These are phyloP conservation scores for Aphyosemion australe DNA, from an alignment of 2,113 vertebrate species.

Conservation along the genomic window DNA sequence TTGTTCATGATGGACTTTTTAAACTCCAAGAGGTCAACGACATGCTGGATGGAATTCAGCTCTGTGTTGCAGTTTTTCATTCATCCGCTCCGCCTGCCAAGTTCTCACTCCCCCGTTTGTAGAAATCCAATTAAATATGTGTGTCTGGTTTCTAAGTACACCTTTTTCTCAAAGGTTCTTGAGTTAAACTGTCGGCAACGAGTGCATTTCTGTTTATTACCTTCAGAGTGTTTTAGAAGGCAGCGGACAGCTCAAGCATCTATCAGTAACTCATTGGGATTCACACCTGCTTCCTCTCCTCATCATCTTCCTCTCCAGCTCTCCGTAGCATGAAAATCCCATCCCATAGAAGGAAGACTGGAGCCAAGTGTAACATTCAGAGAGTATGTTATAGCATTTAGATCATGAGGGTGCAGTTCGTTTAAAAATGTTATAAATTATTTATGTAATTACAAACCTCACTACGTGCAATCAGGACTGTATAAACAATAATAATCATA, in stretches of 20 bases:
- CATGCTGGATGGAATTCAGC: conserved; percentile 10
- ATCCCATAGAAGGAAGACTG: conserved; percentile 40
- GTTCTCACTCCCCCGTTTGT: conserved; percentile 35
- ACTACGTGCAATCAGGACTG: no score
- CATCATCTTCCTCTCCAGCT: conserved; percentile 21
- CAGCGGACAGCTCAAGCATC: conserved; percentile 29
- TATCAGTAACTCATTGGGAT: conserved; percentile 56
- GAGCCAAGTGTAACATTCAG: conserved; percentile 41
- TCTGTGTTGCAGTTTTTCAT: conserved; percentile 2
- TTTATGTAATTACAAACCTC: background rate
- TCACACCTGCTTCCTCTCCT: conserved; percentile 32
- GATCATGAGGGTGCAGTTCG: conserved; percentile 21
- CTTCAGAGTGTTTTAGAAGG: conserved; percentile 10
- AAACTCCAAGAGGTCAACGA: conserved; percentile 27
- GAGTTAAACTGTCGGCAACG: background rate
- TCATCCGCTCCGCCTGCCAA: conserved; percentile 7
- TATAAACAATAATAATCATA: no score
- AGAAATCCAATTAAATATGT: conserved; percentile 13
- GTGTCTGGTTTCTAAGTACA: conserved; percentile 5
- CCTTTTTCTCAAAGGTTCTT: background rate
- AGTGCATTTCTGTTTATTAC: conserved; percentile 3
- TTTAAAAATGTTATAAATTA: background rate
- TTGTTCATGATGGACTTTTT: background rate
- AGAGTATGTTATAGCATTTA: conserved; percentile 36
- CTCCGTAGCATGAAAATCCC: conserved; percentile 50